Evolutionary conservation across 2,113 vertebrate genomes (phyloP), one percentile per base, ranked within the genome.

Genomic region (Barnardius zonarius): DNA sequence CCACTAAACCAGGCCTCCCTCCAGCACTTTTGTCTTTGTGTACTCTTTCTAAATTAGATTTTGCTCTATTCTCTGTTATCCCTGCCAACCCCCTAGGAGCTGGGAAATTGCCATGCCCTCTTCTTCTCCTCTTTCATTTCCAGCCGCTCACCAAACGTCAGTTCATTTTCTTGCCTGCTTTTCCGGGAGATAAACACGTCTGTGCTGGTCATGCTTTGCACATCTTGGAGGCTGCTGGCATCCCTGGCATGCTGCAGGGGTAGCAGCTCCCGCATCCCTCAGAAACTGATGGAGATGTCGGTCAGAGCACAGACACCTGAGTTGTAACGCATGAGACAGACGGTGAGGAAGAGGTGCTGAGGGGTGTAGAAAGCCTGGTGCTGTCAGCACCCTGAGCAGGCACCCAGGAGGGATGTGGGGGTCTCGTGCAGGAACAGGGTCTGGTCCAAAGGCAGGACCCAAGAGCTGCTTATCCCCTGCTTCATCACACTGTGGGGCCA

Each of bases 361-460:
- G 52, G 54, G 33, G 67, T 19, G 10, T 4, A 52, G 61, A 74
- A 57, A 78, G 17, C 20, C 44, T 33, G 51, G 28, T 24, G 31
- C 62, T 88, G 49, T 11, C 7, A 5, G 31, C 37, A 66, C 5
- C 13, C 43, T 5, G 2, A 61, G 57, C 35, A 43, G 43, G 27
- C 1, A 2, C 23, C 15, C 0, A 4, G 43, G 37, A 61, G 18
- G 22, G 28, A n/a, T 0, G 0, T 35, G 22, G 28, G 17, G 5
- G 12, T 43, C 0, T 0, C 27, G 15, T 0, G 0, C 3, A 11
- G 48, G 37, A 92, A 69, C 49, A 74, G n/a, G 3, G 3, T 33
- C 52, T 57, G 27, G 2, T n/a, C 77, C 57, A 77, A 78, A 59
- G 43, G 27, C 22, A 69, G 27, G 19, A 43, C 14, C 16, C 2